Evolutionary conservation across 2,888 invertebrate species (phyloP), one percentile per base, ranked within the genome.

Genomic region (Cantharis lateralis): DNA sequence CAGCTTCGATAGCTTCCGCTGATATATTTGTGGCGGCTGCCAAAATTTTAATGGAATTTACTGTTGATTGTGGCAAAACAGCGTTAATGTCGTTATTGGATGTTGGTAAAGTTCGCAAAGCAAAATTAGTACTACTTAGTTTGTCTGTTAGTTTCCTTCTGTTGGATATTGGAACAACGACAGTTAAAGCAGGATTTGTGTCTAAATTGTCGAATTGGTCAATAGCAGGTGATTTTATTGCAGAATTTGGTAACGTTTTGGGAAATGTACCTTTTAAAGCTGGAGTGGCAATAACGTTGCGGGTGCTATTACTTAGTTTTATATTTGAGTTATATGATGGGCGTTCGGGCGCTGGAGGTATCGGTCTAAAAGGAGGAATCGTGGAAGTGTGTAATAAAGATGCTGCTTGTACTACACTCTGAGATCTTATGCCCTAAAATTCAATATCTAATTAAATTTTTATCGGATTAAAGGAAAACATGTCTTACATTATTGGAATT

Each of bases 361-460:
- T 90, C 0, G 95, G 95, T 84, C 91, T 94, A 88, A 96, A 96
- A 0, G 95, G 93, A 32, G 96, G 96, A 10, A 96, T 92, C 10
- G 91, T 91, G 32, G 62, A 77, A 15, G 18, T 62, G 4, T 76
- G 13, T 20, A 62, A 24, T 26, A 48, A 11, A 11, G 71, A 73
- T 15, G 75, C 24, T 5, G 16, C 69, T 70, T 76, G 76, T 7
- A 48, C n/a, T 48, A n/a, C 48, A 48, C 48, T 72, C 32, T 70
- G 72, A 64, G 75, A 62, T 69, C 77, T 72, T 71, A 71, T 71
- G 32, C 75, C 75, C 80, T 78, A 77, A 75, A 80, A 75, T 70
- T 72, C 76, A 73, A 68, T 15, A 73, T 63, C n/a, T 62, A 68
- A 71, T 26, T 24, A 61, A n/a, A n/a, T n/a, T 48, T 48, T n/a